These are phyloP conservation scores for Kradibia gibbosae DNA, from an alignment of 1,140 invertebrate genomes.

Conservation along the genomic window DNA sequence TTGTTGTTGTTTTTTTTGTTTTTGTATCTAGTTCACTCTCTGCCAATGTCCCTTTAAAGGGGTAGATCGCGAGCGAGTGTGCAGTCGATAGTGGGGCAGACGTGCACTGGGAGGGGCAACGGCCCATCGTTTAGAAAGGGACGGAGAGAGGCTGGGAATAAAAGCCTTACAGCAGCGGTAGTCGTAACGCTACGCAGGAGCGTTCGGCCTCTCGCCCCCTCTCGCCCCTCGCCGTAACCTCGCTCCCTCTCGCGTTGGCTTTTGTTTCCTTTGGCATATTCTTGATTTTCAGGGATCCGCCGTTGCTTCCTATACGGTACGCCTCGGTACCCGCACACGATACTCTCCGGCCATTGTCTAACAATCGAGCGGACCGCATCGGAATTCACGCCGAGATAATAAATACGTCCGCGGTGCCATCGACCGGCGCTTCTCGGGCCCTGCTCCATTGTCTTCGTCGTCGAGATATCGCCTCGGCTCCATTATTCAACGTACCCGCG, in stretches of 20 bases:
- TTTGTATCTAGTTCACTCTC: no score
- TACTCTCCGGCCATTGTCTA: constrained; percentile 42
- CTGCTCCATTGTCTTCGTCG: background rate
- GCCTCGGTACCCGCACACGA: background rate
- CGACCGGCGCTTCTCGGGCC: background rate
- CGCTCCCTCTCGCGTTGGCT: no score
- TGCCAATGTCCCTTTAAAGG: no score
- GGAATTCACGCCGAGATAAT: background rate
- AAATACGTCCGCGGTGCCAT: background rate
- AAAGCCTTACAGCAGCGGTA: no score
- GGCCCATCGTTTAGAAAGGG: background rate
- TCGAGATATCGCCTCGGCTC: no score
- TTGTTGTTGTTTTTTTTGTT: no score
- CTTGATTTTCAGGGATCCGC: background rate
- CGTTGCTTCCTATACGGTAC: background rate
- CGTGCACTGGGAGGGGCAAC: background rate
- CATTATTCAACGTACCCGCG: no score
- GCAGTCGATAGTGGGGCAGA: background rate
- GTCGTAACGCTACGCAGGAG: no score
- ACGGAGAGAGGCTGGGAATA: background rate
- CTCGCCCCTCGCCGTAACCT: no score
- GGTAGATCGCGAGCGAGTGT: background rate
- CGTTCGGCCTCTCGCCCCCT: no score
- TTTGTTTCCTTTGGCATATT: background rate
- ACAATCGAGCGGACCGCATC: background rate